Conservation (phyloP, 2,888 invertebrate genomes). For the Nomada goodeniana region DNA sequence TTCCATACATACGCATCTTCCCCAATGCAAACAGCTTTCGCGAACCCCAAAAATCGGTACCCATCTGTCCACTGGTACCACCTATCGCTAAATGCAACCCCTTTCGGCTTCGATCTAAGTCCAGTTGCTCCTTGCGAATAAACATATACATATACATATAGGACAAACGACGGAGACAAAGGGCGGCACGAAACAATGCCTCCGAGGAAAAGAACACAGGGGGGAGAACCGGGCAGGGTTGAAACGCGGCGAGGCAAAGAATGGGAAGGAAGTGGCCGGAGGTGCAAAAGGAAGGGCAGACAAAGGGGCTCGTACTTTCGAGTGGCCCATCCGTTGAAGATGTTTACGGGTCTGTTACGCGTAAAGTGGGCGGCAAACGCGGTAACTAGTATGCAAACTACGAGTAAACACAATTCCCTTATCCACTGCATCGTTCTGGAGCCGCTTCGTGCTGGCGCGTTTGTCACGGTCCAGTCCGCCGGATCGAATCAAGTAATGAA, state of each 20-base stretch:
- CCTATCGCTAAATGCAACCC: not conserved
- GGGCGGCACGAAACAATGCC: slow-evolving; percentile 35
- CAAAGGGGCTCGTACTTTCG: slow-evolving; percentile 67
- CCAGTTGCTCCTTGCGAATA: not conserved
- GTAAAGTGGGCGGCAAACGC: slow-evolving; percentile 75
- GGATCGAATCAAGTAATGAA: slow-evolving; percentile 59
- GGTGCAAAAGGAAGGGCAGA: slow-evolving; percentile 61
- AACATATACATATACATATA: slow-evolving; percentile 34
- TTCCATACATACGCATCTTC: not conserved
- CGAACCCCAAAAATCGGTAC: not conserved
- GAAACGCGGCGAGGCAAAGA: slow-evolving; percentile 50
- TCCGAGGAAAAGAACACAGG: not conserved
- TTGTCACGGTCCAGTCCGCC: slow-evolving; percentile 46
- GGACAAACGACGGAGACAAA: slow-evolving; percentile 16
- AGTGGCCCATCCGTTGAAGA: slow-evolving; percentile 77
- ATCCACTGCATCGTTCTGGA: slow-evolving; percentile 65
- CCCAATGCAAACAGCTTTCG: not conserved
- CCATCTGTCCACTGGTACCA: not conserved
- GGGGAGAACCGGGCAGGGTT: slow-evolving; percentile 30
- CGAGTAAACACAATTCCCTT: slow-evolving; percentile 82
- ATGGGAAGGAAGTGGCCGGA: slow-evolving; percentile 55
- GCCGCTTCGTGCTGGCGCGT: slow-evolving; percentile 40
- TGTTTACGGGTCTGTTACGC: slow-evolving; percentile 79
- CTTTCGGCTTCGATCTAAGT: slow-evolving; percentile 3
- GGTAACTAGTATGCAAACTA: slow-evolving; percentile 82